phyloP scores from a whole-genome alignment of 1,140 invertebrate species.

The Lordiphosa collinella region DNA sequence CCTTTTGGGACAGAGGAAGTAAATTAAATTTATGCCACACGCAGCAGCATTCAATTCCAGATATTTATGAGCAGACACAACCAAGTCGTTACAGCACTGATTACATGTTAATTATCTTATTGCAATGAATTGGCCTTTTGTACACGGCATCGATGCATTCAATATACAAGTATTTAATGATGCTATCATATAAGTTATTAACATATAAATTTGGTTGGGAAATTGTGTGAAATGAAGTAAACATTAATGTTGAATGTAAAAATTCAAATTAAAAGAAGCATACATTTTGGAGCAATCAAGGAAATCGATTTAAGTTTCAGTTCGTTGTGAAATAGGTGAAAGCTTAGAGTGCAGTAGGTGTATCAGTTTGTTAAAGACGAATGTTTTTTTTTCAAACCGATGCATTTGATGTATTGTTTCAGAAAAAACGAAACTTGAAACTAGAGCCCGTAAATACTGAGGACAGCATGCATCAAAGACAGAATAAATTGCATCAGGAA shows the following conservation, averaged over 20 bases:
- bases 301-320: neutral
- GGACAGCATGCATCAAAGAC: no score
- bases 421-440: no score
- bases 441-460: no score
- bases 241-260: neutral
- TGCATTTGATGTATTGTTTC: no score
- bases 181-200: slow-evolving; percentile 2
- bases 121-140: slow-evolving; percentile 66
- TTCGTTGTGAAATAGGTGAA: no score
- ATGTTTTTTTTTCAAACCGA: no score
- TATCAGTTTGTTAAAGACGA: no score
- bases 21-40: slow-evolving; percentile 53
- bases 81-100: slow-evolving; percentile 61
- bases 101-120: slow-evolving; percentile 74
- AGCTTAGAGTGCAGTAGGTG: no score
- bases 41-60: slow-evolving; percentile 30
- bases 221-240: slow-evolving; percentile 1
- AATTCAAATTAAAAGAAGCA: neutral
- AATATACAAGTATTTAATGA: slow-evolving; percentile 1
- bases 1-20: slow-evolving; percentile 10
- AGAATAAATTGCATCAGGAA: no score
- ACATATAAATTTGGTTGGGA: slow-evolving; percentile 2
- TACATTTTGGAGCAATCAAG: slow-evolving; percentile 1
- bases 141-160: neutral
- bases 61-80: slow-evolving; percentile 28